Conservation (phyloP, 1,140 invertebrate genomes). For the Monochamus saltuarius region DNA sequence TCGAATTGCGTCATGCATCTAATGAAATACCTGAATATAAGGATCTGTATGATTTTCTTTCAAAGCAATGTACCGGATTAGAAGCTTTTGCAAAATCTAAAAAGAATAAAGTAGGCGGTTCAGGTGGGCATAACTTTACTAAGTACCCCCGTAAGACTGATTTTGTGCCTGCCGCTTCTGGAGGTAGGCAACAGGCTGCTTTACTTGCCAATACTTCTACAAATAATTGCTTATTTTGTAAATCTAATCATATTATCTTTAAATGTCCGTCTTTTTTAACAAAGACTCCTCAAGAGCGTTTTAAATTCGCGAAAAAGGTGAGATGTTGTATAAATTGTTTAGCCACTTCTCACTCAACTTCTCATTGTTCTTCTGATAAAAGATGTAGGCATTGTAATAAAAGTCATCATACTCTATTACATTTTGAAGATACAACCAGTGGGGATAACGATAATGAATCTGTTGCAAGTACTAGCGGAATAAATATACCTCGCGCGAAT, state of each 20-base stretch:
- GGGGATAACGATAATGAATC: neutral
- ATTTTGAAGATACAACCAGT: neutral
- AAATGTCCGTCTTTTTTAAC: slow-evolving; percentile 1
- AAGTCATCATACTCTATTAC: slow-evolving; percentile 5
- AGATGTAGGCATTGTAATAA: neutral
- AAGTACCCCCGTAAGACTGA: too few species aligned
- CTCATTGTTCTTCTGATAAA: neutral
- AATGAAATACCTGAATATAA: too few species aligned
- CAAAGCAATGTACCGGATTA: too few species aligned
- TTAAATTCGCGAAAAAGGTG: neutral
- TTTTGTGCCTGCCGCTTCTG: too few species aligned
- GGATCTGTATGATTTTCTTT: too few species aligned
- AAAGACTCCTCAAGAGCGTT: slow-evolving; percentile 4
- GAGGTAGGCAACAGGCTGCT: too few species aligned
- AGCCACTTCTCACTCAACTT: neutral
- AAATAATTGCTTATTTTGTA: neutral
- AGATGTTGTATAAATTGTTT: slow-evolving; percentile 11
- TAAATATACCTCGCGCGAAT: neutral
- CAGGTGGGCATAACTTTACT: too few species aligned
- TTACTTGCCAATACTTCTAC: too few species aligned
- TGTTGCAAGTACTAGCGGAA: neutral
- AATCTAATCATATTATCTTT: neutral
- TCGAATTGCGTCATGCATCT: too few species aligned
- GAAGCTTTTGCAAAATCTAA: too few species aligned
- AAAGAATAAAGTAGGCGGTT: too few species aligned